phyloP scores from a whole-genome alignment of 1,140 invertebrate species.

The Cepaea nemoralis region DNA sequence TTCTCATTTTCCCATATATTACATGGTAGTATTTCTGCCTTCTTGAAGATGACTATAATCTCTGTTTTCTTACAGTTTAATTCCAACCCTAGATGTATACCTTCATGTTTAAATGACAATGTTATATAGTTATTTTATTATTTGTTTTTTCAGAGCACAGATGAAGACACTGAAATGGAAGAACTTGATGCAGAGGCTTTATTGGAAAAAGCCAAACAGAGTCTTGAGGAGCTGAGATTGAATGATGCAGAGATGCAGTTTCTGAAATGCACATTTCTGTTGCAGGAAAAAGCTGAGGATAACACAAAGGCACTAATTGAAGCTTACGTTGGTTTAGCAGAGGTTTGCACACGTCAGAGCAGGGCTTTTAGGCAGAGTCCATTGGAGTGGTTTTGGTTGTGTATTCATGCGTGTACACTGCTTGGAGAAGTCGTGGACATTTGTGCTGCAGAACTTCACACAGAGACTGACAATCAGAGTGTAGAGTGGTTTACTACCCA shows the following conservation, averaged over 20 bases:
- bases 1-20: no score
- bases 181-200: constrained; percentile 37
- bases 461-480: constrained; percentile 58
- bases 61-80: no score
- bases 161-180: constrained; percentile 25
- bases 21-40: no score
- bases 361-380: constrained; percentile 64
- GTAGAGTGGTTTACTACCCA: constrained; percentile 61
- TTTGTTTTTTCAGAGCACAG: background rate
- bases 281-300: constrained; percentile 62
- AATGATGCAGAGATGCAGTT: constrained; percentile 63
- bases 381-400: constrained; percentile 67
- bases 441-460: constrained; percentile 56
- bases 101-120: no score
- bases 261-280: constrained; percentile 54
- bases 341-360: constrained; percentile 62
- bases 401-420: constrained; percentile 62
- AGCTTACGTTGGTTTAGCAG: constrained; percentile 59
- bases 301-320: constrained; percentile 54
- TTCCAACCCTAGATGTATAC: no score
- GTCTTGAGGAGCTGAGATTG: constrained; percentile 58
- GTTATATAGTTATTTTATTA: no score
- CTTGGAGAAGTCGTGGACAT: constrained; percentile 62
- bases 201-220: constrained; percentile 52
- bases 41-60: no score